Conservation (phyloP, 2,113 vertebrate species). For the Ophiodon elongatus region DNA sequence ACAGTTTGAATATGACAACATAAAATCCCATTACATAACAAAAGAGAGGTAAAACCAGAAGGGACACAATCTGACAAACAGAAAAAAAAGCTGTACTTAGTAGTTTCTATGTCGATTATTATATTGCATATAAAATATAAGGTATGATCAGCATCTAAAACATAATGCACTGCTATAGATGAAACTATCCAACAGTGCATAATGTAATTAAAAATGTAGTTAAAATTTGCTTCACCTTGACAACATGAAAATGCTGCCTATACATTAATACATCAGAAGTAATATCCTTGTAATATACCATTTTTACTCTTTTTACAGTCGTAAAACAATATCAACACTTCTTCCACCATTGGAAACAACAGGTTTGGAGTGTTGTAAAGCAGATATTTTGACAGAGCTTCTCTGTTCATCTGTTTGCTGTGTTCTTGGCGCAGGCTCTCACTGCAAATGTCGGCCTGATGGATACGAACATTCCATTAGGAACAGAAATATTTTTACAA, state of each 20-base stretch:
- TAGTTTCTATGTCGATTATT: not conserved
- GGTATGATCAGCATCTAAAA: not conserved
- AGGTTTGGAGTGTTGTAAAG: not conserved
- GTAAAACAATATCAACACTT: not conserved
- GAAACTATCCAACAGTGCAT: not conserved
- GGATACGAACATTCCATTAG: not conserved
- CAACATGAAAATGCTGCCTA: not conserved
- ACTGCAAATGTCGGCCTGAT: not conserved
- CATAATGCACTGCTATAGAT: not conserved
- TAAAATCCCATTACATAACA: not conserved
- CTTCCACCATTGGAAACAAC: not conserved
- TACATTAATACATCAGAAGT: not conserved
- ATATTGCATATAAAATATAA: not conserved
- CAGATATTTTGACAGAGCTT: not conserved
- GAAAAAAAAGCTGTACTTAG: not conserved
- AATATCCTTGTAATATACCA: not conserved
- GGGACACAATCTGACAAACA: not conserved
- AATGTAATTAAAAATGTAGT: not conserved
- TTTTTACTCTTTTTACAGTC: not conserved
- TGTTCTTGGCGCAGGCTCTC: not conserved
- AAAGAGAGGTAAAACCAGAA: not conserved
- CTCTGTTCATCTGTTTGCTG: not conserved
- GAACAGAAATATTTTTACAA: not conserved
- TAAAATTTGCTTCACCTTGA: not conserved
- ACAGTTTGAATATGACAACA: not conserved